phyloP scores from a whole-genome alignment of 1,140 invertebrate species.

The Drosophila repletoides region DNA sequence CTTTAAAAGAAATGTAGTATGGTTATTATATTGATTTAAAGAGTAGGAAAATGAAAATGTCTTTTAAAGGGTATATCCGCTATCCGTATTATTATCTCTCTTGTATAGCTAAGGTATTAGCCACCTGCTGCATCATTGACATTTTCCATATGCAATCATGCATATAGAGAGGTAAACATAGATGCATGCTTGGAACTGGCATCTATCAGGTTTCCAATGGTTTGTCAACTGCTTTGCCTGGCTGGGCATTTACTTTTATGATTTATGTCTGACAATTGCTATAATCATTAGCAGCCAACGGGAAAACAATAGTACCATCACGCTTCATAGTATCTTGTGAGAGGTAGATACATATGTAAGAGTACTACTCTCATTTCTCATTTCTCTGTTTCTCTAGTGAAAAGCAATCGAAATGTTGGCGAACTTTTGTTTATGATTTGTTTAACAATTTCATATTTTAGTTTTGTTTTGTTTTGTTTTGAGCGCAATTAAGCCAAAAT shows the following conservation, averaged over 20 bases:
- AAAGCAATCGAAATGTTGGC: slow-evolving; percentile 48
- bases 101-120: slow-evolving; percentile 19
- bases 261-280: slow-evolving; percentile 53
- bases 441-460: slow-evolving; percentile 46
- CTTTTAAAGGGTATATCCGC: slow-evolving; percentile 17
- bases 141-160: slow-evolving; percentile 71
- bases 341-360: background rate
- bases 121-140: slow-evolving; percentile 52
- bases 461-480: slow-evolving; percentile 24
- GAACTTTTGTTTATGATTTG: slow-evolving; percentile 49
- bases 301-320: slow-evolving; percentile 26
- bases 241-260: slow-evolving; percentile 63
- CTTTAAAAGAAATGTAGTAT: too few relatives aligned
- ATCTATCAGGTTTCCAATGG: slow-evolving; percentile 64
- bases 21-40: too few relatives aligned
- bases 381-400: slow-evolving; percentile 3
- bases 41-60: background rate
- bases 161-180: slow-evolving; percentile 42
- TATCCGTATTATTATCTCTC: background rate
- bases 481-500: slow-evolving; percentile 54
- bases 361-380: background rate
- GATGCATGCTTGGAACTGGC: slow-evolving; percentile 43
- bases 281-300: slow-evolving; percentile 55
- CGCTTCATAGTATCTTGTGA: too few relatives aligned
- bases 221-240: slow-evolving; percentile 63